These are phyloP conservation scores for Campopleginae sp. DNA, from an alignment of 2,888 invertebrate genomes.

Conservation along the genomic window DNA sequence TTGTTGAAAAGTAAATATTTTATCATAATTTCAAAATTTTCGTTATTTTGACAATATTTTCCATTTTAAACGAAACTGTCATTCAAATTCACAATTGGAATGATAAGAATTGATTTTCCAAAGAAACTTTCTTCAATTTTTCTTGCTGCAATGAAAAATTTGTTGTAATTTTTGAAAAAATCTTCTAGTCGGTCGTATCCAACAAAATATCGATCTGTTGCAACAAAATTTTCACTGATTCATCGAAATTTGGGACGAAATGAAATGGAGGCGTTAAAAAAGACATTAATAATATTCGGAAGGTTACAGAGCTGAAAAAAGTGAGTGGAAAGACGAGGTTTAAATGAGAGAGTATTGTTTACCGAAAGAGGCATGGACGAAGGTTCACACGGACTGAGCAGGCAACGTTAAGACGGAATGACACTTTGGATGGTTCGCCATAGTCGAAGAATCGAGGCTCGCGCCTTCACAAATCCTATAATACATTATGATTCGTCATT, in stretches of 20 bases:
- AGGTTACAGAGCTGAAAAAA: slow-evolving; percentile 3
- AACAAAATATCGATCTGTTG: too few relatives aligned
- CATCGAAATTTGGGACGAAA: neutral
- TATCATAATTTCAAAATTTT: too few relatives aligned
- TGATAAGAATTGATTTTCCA: too few relatives aligned
- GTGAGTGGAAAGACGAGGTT: neutral
- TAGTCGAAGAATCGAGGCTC: slow-evolving; percentile 47
- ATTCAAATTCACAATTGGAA: too few relatives aligned
- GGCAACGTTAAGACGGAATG: slow-evolving; percentile 8
- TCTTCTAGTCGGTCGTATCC: too few relatives aligned
- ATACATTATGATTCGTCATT: slow-evolving; percentile 84
- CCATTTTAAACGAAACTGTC: too few relatives aligned
- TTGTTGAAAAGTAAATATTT: too few relatives aligned
- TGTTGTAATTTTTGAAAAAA: too few relatives aligned
- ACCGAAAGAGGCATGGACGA: neutral
- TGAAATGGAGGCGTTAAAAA: neutral
- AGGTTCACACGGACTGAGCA: neutral
- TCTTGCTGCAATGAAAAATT: too few relatives aligned
- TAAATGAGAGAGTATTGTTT: slow-evolving; percentile 66
- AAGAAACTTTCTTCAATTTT: too few relatives aligned
- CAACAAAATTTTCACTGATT: too few relatives aligned
- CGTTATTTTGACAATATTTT: too few relatives aligned
- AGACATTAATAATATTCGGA: neutral
- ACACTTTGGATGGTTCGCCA: slow-evolving; percentile 45
- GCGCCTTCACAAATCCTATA: slow-evolving; percentile 76